Percentiles rank a stretch among this genome's conserved stretches.
phyloP scores from a whole-genome alignment of 35 echinoderm and acorn worm genomes.

The Heliocidaris erythrogramma region DNA sequence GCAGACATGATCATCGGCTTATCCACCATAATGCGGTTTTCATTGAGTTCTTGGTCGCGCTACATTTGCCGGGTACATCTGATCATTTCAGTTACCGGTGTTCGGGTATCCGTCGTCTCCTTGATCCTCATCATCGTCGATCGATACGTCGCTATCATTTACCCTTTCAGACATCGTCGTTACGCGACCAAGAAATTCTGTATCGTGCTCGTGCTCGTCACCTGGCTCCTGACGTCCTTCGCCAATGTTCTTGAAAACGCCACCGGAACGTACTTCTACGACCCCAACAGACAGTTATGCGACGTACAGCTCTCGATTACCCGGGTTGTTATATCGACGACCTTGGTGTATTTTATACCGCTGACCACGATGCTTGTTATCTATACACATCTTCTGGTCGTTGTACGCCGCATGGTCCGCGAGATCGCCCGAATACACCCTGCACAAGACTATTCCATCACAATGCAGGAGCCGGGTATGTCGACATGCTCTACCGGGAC shows the following conservation, averaged over 20 bases:
- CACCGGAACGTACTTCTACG: constrained; percentile 20
- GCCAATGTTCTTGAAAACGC: not conserved
- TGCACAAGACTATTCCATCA: not conserved
- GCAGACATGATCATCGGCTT: not conserved
- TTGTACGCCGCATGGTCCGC: not conserved
- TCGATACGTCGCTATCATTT: constrained; percentile 29
- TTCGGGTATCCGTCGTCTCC: not conserved
- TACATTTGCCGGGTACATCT: not conserved
- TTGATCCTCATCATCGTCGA: constrained; percentile 36
- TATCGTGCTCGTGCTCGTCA: not conserved
- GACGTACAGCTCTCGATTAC: not conserved
- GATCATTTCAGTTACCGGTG: not conserved
- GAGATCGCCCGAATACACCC: not conserved
- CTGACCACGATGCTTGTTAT: constrained; percentile 5
- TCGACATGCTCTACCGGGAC: not conserved
- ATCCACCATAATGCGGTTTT: not conserved
- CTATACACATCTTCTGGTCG: not conserved
- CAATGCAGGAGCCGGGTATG: not conserved
- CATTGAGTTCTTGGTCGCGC: not conserved
- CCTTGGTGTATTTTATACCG: not conserved
- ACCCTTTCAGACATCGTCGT: not conserved
- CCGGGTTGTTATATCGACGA: not conserved
- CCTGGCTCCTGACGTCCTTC: not conserved
- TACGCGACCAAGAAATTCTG: not conserved
- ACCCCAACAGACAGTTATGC: not conserved